Evolutionary conservation across 1,140 invertebrate species (phyloP).

Genomic region (Pteromalus puparum): DNA sequence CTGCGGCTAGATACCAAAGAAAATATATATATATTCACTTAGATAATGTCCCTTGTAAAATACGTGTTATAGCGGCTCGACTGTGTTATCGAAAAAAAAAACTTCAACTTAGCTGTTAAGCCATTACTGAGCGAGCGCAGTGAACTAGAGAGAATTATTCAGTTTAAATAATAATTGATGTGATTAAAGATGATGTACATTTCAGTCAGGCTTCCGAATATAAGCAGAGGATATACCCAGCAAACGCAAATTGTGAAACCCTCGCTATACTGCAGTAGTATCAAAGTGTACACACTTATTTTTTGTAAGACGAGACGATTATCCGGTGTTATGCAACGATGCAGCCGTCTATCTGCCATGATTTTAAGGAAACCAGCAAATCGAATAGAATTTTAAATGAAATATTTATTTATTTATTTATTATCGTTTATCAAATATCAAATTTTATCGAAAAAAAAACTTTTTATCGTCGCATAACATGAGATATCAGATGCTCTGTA

Average conservation of each 20-base stretch:
- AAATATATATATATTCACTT: slow-evolving; percentile 57
- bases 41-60: slow-evolving; percentile 61
- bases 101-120: slow-evolving; percentile 33
- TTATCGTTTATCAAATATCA: too few relatives aligned
- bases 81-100: slow-evolving; percentile 60
- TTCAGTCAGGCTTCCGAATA: slow-evolving; percentile 59
- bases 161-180: slow-evolving; percentile 58
- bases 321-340: slow-evolving; percentile 20
- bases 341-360: background rate
- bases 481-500: background rate
- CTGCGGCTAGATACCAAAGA: slow-evolving; percentile 51
- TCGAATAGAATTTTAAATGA: background rate
- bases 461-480: background rate
- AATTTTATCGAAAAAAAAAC: background rate
- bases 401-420: too few relatives aligned
- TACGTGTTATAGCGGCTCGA: slow-evolving; percentile 62
- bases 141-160: slow-evolving; percentile 56
- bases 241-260: slow-evolving; percentile 30
- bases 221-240: slow-evolving; percentile 35
- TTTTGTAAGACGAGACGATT: slow-evolving; percentile 24
- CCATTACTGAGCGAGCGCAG: slow-evolving; percentile 40
- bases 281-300: slow-evolving; percentile 35
- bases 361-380: background rate
- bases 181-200: slow-evolving; percentile 59
- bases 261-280: background rate